phyloP scores from a whole-genome alignment of 2,888 invertebrate genomes.

The Panopea generosa region DNA sequence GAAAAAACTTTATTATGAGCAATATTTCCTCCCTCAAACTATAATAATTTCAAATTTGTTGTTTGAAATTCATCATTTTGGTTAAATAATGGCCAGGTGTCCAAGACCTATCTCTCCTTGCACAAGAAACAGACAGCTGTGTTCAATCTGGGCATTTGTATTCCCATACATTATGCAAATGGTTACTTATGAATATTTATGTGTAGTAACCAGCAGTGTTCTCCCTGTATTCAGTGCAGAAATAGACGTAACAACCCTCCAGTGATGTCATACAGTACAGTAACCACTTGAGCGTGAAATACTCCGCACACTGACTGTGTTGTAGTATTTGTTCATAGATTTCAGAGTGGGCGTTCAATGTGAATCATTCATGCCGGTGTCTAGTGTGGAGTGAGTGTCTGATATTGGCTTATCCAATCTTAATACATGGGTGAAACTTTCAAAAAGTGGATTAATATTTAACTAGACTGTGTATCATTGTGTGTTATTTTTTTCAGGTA shows the following conservation, averaged over 20 bases:
- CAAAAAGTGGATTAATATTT: too few species aligned
- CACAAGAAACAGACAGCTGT: neutral
- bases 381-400: conserved; percentile 12
- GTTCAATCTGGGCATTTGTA: neutral
- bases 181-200: conserved; percentile 1
- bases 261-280: conserved; percentile 52
- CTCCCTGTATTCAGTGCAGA: neutral
- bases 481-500: too few species aligned
- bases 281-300: conserved; percentile 50
- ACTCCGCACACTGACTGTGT: conserved; percentile 1
- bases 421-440: conserved; percentile 13
- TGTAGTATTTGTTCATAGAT: conserved; percentile 35
- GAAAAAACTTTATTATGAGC: too few species aligned
- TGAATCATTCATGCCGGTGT: conserved; percentile 36
- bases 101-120: too few species aligned
- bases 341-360: conserved; percentile 54
- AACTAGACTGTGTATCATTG: too few species aligned
- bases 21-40: too few species aligned
- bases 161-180: conserved; percentile 9
- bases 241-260: neutral
- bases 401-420: neutral
- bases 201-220: neutral
- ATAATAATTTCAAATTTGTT: too few species aligned
- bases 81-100: too few species aligned
- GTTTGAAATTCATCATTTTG: too few species aligned